Base-by-base conservation (phyloP, 2,888 invertebrate genomes). In the Dinocampus coccinellae region DNA sequence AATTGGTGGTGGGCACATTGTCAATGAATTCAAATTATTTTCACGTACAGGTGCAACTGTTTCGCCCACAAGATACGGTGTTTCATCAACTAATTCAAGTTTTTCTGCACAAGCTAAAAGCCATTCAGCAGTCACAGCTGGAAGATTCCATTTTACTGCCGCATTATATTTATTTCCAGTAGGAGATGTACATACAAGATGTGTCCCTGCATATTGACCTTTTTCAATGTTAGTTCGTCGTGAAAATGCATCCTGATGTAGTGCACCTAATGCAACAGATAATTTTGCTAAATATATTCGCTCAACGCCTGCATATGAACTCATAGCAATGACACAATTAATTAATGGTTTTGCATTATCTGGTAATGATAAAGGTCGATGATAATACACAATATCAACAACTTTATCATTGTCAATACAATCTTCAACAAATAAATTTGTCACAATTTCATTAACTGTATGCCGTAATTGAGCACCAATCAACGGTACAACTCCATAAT, bases 141-240 rank as follows among this genome's bases (percentile, higher is more conserved):
- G 97, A 70, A 96, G 88, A 11, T 91, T 91, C 98, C 97, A 98
- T 85, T 94, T 95, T 0, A 93, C 81, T 0, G 95, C 95, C 0
- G 96, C 97, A 52, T 89, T 89, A 83, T 94, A 95, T 84, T 97
- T 98, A 79, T 93, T 94, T 0, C 97, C 96, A 22, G 89, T 89
- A 0, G 95, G 89, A 0, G 89, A 89, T 4, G 93, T 92, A 76
- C 94, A 95, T 3, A 98, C 89, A 0, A 98, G 89, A 85, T 98
- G 94, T 0, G 97, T 97, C 0, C 93, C 94, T 0, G 92, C 93
- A 0, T 89, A 78, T 0, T 92, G 89, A 55, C 87, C 88, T 55
- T 87, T 88, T n/a, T 88, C 87, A 1, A 80, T 76, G 73, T 88
- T 88, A 10, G 88, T 86, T 76, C 90, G 90, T 73, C 92, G 90